These are phyloP conservation scores for Hydropsyche betteni DNA, from an alignment of 2,888 invertebrate genomes.

Conservation along the genomic window DNA sequence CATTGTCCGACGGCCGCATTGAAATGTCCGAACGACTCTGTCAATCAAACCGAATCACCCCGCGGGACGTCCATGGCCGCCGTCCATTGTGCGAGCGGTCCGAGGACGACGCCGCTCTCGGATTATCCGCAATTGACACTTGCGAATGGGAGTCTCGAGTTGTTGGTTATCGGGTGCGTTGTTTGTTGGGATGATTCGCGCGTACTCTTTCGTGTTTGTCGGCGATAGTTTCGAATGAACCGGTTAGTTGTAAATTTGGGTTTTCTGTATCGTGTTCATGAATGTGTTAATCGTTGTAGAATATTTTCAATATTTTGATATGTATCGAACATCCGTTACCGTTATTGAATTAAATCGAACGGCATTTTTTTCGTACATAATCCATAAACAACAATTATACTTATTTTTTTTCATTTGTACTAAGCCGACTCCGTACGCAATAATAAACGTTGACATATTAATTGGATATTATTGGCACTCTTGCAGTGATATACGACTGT, in stretches of 20 bases:
- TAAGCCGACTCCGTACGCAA: slow-evolving; percentile 1
- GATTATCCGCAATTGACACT: no score
- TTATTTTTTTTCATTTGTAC: slow-evolving; percentile 14
- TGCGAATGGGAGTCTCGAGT: no score
- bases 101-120: no score
- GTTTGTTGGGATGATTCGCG: no score
- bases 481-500: slow-evolving; percentile 17
- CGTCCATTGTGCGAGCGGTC: not conserved
- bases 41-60: slow-evolving; percentile 26
- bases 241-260: no score
- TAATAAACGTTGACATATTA: slow-evolving; percentile 31
- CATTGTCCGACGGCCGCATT: slow-evolving; percentile 31
- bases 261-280: no score
- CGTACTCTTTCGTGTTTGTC: no score
- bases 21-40: slow-evolving; percentile 28
- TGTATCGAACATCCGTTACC: slow-evolving; percentile 4
- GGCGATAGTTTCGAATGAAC: no score
- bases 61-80: not conserved
- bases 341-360: slow-evolving; percentile 14
- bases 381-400: slow-evolving; percentile 15
- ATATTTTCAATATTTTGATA: no score
- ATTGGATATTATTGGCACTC: slow-evolving; percentile 26
- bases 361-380: not conserved
- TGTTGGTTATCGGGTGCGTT: no score
- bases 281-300: no score